Conservation (phyloP, 2,888 invertebrate genomes). For the Chrysomela aeneicollis region DNA sequence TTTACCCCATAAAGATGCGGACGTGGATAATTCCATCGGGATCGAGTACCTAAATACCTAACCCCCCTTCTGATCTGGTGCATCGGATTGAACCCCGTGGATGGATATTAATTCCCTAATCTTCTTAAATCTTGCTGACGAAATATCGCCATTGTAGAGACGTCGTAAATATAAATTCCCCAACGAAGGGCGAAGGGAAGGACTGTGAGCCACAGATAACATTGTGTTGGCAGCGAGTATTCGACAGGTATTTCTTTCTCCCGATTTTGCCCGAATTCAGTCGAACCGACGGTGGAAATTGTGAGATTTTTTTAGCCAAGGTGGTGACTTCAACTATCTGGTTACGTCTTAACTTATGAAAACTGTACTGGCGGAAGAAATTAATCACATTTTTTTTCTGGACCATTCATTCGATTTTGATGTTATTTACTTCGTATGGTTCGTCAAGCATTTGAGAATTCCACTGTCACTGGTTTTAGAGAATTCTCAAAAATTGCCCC, state of each 20-base stretch:
- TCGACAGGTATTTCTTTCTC: constrained; percentile 19
- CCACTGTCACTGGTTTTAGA: too few relatives aligned
- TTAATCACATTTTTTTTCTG: too few relatives aligned
- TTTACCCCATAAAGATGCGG: neutral
- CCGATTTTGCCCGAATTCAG: constrained; percentile 6
- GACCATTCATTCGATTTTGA: too few relatives aligned
- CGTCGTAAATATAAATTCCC: constrained; percentile 42
- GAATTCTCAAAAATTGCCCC: too few relatives aligned
- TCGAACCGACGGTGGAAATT: too few relatives aligned
- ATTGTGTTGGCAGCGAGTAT: constrained; percentile 16
- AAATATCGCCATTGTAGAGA: constrained; percentile 43
- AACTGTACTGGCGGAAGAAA: too few relatives aligned
- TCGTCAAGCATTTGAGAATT: too few relatives aligned
- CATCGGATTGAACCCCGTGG: constrained; percentile 9
- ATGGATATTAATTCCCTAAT: constrained; percentile 49
- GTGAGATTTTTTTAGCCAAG: constrained; percentile 10
- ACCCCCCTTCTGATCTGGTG: neutral
- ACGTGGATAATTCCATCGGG: neutral
- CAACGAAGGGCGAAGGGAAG: constrained; percentile 18
- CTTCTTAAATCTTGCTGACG: constrained; percentile 50
- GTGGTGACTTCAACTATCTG: constrained; percentile 5
- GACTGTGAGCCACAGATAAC: constrained; percentile 45
- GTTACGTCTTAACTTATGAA: too few relatives aligned
- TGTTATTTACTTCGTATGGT: neutral
- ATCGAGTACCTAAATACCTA: neutral